phyloP scores from a whole-genome alignment of 1,140 invertebrate genomes.

The Drosophila pachea region DNA sequence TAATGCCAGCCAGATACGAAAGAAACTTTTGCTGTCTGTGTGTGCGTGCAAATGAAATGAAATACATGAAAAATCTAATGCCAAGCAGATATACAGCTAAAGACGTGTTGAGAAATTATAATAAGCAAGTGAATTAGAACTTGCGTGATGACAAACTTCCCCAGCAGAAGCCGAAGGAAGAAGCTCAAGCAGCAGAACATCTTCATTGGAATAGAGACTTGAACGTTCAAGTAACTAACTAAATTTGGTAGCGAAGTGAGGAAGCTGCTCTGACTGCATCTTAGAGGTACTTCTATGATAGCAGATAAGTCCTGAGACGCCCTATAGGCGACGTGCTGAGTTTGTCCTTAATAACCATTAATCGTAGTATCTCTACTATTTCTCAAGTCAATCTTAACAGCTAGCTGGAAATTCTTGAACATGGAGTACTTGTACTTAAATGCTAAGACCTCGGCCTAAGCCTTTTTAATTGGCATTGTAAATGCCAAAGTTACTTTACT shows the following conservation, averaged over 20 bases:
- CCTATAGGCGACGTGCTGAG: no score
- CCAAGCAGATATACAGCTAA: background rate
- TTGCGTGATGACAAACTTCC: background rate
- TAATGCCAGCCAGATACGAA: constrained; percentile 33
- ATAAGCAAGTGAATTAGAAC: background rate
- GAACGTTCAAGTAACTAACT: no score
- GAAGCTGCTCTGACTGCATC: no score
- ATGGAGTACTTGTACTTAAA: constrained; percentile 27
- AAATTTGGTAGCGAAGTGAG: no score
- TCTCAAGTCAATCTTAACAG: background rate
- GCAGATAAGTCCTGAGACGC: no score
- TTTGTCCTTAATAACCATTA: no score
- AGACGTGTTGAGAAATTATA: constrained; percentile 12
- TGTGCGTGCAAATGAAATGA: constrained; percentile 28
- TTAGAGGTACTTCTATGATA: no score
- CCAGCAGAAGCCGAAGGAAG: no score
- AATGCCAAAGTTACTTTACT: constrained; percentile 42
- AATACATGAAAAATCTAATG: constrained; percentile 22
- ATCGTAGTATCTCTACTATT: background rate
- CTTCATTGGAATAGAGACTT: no score
- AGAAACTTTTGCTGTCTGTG: constrained; percentile 13
- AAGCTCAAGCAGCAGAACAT: background rate
- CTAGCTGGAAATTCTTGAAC: constrained; percentile 10
- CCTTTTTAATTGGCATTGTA: constrained; percentile 53
- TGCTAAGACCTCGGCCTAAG: constrained; percentile 37